phyloP scores from a whole-genome alignment of 2,797 vertebrate species.

The Typhlichthys eigenmanni region DNA sequence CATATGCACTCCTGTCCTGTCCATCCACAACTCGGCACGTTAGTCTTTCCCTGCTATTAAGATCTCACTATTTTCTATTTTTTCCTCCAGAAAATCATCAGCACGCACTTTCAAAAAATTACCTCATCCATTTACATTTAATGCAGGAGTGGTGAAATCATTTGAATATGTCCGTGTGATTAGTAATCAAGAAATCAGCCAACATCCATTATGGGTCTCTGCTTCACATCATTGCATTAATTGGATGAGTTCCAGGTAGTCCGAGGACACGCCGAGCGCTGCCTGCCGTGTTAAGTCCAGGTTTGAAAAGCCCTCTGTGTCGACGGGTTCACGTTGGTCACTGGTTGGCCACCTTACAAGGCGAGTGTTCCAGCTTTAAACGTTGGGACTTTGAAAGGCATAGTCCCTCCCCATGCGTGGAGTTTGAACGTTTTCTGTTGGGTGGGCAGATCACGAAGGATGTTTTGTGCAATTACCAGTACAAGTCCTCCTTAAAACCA shows the following conservation, averaged over 20 bases:
- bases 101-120: not conserved
- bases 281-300: constrained; percentile 37
- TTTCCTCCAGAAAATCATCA: not conserved
- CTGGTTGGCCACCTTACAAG: constrained; percentile 41
- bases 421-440: constrained; percentile 37
- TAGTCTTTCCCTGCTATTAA: not conserved
- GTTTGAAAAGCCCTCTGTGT: constrained; percentile 62
- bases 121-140: constrained; percentile 2
- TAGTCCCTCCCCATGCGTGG: constrained; percentile 60
- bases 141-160: constrained; percentile 15
- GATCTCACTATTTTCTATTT: constrained; percentile 4
- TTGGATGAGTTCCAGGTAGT: constrained; percentile 6
- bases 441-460: constrained; percentile 56
- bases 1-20: constrained; percentile 53
- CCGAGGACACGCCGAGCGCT: not conserved
- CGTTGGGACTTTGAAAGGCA: constrained; percentile 47
- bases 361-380: no score
- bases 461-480: constrained; percentile 10
- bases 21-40: constrained; percentile 45
- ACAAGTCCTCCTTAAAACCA: not conserved
- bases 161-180: constrained; percentile 16
- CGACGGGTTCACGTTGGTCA: constrained; percentile 45
- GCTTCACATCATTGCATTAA: constrained; percentile 10
- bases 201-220: constrained; percentile 59
- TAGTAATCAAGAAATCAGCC: constrained; percentile 10